Percentiles rank a stretch among this genome's conserved stretches.
These are phyloP conservation scores for Rutpela maculata DNA, from an alignment of 2,888 invertebrate species.

Conservation along the genomic window DNA sequence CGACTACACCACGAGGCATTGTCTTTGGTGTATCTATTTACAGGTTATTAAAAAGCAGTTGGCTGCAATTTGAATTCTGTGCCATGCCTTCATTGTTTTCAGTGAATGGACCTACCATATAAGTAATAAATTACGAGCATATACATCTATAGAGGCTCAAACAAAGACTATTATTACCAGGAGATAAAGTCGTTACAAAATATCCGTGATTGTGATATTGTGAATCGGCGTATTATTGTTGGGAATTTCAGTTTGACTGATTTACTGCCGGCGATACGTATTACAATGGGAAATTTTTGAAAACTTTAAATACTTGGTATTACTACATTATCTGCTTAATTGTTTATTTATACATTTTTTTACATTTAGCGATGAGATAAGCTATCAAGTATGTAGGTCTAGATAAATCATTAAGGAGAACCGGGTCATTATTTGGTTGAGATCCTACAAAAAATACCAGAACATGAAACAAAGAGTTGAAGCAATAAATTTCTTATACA, in stretches of 20 bases:
- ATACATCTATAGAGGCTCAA: conserved; percentile 53
- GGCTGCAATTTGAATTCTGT: conserved; percentile 66
- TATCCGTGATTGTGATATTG: conserved; percentile 39
- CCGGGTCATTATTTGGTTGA: neutral
- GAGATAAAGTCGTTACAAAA: conserved; percentile 47
- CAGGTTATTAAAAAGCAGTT: conserved; percentile 68
- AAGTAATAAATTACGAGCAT: conserved; percentile 55
- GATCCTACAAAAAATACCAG: neutral
- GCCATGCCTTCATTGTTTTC: conserved; percentile 66
- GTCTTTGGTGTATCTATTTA: conserved; percentile 62
- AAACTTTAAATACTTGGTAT: neutral
- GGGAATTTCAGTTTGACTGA: conserved; percentile 17
- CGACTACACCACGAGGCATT: conserved; percentile 52
- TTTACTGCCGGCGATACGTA: neutral
- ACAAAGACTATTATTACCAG: conserved; percentile 53
- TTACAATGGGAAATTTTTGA: neutral
- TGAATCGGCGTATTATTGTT: conserved; percentile 49
- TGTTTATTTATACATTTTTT: conserved; percentile 7
- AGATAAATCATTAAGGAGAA: neutral
- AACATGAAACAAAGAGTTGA: neutral
- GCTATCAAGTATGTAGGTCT: neutral
- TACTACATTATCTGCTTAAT: neutral
- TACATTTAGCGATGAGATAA: neutral
- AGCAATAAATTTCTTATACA: neutral
- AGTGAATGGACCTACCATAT: conserved; percentile 65